A percentile compares a stretch with the other conserved stretches of the same genome.
phyloP scores from a whole-genome alignment of 2,888 invertebrate species.

The Macaria notata region DNA sequence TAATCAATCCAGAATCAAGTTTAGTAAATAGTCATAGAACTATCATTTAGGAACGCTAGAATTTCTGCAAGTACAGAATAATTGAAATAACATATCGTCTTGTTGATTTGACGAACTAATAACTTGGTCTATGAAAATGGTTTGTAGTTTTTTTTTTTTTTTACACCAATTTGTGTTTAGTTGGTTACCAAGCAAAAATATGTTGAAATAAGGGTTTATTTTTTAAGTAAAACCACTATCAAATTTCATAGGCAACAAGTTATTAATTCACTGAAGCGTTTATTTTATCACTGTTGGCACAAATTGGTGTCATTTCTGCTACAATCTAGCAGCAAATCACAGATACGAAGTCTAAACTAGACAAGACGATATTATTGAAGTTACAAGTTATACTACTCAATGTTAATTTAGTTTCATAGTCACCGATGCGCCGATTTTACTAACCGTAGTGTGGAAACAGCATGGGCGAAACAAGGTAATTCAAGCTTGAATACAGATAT shows the following conservation, averaged over 20 bases:
- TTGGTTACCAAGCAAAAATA: no score
- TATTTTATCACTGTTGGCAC: conserved; percentile 57
- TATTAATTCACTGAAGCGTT: conserved; percentile 29
- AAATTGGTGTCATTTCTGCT: conserved; percentile 59
- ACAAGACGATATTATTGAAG: conserved; percentile 36
- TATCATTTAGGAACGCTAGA: conserved; percentile 27
- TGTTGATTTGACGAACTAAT: conserved; percentile 8
- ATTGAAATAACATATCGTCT: conserved; percentile 34
- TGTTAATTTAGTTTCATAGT: conserved; percentile 42
- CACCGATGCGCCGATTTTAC: conserved; percentile 61
- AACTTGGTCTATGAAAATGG: no score
- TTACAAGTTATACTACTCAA: conserved; percentile 5
- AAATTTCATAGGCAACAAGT: conserved; percentile 8
- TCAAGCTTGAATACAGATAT: no score
- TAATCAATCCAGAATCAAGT: background rate
- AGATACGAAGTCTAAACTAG: conserved; percentile 45
- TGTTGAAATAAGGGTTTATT: no score
- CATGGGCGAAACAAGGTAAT: conserved; percentile 1
- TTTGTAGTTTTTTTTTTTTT: no score
- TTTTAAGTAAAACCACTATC: background rate
- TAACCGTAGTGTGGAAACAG: conserved; percentile 16
- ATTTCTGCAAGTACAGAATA: conserved; percentile 17
- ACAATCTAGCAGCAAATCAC: conserved; percentile 53
- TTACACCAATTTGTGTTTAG: no score
- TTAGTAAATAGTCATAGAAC: conserved; percentile 21